Base-by-base conservation (phyloP, 2,113 vertebrate genomes). In the Macquaria ambigua region DNA sequence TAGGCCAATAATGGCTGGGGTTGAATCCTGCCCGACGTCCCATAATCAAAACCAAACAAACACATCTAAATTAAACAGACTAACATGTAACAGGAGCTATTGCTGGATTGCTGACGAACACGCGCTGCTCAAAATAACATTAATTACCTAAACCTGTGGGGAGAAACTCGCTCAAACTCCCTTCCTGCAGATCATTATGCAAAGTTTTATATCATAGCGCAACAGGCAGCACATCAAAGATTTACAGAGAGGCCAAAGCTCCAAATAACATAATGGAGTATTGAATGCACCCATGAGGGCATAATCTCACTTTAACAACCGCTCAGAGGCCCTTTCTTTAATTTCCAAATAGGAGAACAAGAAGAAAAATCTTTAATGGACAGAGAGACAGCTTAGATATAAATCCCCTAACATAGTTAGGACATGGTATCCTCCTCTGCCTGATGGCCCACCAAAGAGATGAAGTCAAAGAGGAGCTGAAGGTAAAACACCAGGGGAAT, bases 31-130 rank as follows among this genome's bases (percentile, higher is more conserved):
- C 67, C 50, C 28, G 58, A 20, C 31, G 12, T 75, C 70, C 74
- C 59, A 52, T 81, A 79, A 90, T 88, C 83, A 89, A 87, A 91
- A 56, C 78, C 79, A 90, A 87, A 82, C 78, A 86, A 90, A 85
- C 76, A 77, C 73, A 18, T 52, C 62, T 46, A 79, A 80, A 84
- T 83, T 25, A 74, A 84, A 84, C 46, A 70, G 23, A 41, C 58
- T 52, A 69, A 82, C 61, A 23, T 72, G 68, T 67, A 75, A 82
- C 72, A n/a, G 69, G 39, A 82, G 73, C 84, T 79, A 34, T 77
- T 74, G 23, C 43, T 64, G 69, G 68, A 58, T 56, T 61, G n/a
- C 46, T 10, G 58, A 59, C 52, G 41, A 74, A 70, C 56, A 61
- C 15, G 3, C 21, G 23, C 20, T 61, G 53, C 77, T 55, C 71